Evolutionary conservation across 2,888 invertebrate genomes (phyloP), one percentile per base, ranked within the genome.

Genomic region (Perizoma flavofasciatum): DNA sequence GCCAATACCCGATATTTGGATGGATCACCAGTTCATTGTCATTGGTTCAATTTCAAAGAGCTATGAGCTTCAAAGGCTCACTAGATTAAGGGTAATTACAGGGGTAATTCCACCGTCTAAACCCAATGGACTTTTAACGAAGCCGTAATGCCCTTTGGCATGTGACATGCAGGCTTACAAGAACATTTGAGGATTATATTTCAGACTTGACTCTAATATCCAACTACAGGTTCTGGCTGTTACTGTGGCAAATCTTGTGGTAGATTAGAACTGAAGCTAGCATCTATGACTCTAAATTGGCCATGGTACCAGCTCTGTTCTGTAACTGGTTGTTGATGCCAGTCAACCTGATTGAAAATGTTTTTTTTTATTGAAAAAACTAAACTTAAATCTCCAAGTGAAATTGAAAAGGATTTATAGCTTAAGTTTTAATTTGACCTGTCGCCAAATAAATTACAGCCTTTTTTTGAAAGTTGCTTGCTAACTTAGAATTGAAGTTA

Each of bases 361-460:
- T 33, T 33, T 46, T 46, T 45, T 45, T 44, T 44, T 44, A 55
- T 48, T 9, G 22, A 7, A n/a, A 48, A 32, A 37, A 49, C 10
- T 10, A 7, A 6, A 48, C 4, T 53, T 6, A 34, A 45, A 40
- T 43, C 43, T n/a, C 55, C 10, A 32, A 40, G 55, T 49, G 49
- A 54, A 49, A 45, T 49, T 53, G 53, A 34, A 53, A 58, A 45
- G 48, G 54, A 59, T 61, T 54, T 52, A 59, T 59, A 46, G 41
- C 52, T 9, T 43, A 49, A 49, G 54, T 62, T 57, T 62, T 62
- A 57, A 65, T 54, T 46, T 10, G 49, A 55, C 49, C 60, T 55
- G 61, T 63, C 65, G 53, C 61, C 59, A 59, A 55, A 65, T 65
- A 61, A 65, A 49, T 63, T 57, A 65, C 52, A 34, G 34, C 44